Base-by-base conservation (phyloP, 2,797 vertebrate species). In the Gymnodraco acuticeps region DNA sequence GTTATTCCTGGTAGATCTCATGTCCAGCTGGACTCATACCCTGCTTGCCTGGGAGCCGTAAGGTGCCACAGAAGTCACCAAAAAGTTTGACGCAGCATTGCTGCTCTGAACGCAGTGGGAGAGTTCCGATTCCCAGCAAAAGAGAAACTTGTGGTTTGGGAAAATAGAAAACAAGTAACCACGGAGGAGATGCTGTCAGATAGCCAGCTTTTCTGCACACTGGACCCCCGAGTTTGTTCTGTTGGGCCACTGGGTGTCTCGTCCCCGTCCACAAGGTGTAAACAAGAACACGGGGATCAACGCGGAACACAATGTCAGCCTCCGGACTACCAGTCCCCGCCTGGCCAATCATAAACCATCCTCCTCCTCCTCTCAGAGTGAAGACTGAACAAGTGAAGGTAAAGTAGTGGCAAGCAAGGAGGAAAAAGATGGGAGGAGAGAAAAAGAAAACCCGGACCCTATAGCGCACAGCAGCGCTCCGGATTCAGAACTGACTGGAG, bases 321-420 rank as follows among this genome's bases (percentile, higher is more conserved):
- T 93, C 90, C 79, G 88, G 87, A 89, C 93, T 88, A 87, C 87
- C 91, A 88, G 87, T 77, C 85, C 91, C 86, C 77, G 86, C 73
- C 89, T 84, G 92, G 90, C 95, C 95, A 95, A 95, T 96, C 94
- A 94, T 62, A 85, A 53, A 82, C 75, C 84, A 83, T 75, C 91
- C 90, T 85, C 89, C 89, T 90, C 85, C 86, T 91, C 80, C 73
- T 86, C 82, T 83, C 81, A 78, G 82, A 89, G 64, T 85, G 90
- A 87, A 80, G 72, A 70, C 87, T 86, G 90, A 88, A 84, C 90
- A 80, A 94, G 89, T 89, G 94, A 88, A 91, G 90, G 87, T 87
- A 83, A 82, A 87, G 69, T 78, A 75, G 81, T 41, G 70, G 84
- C 75, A 73, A 62, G 81, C 63, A 58, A 84, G 75, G 83, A 88